Evolutionary conservation across 2,113 vertebrate species (phyloP).

Genomic region (Aptenodytes forsteri): DNA sequence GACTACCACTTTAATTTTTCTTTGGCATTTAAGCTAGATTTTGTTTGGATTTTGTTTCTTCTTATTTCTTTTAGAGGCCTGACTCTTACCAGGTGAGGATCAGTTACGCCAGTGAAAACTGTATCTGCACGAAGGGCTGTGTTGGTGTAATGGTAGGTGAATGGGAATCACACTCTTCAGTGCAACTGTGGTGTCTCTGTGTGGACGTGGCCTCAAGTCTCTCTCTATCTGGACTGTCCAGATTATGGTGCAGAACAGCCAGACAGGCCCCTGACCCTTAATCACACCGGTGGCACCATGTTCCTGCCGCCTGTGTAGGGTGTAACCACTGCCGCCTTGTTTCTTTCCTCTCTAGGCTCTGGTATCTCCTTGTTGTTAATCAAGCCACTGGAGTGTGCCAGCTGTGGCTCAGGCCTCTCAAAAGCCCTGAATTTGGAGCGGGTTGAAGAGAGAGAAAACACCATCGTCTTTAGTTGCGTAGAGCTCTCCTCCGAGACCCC

Average conservation of each 20-base stretch:
- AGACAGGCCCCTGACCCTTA: neutral
- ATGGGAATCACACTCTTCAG: neutral
- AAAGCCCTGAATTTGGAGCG: neutral
- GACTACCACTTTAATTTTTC: neutral
- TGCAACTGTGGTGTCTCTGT: fast-evolving
- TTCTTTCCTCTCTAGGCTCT: neutral
- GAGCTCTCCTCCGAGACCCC: fast-evolving
- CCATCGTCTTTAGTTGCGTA: fast-evolving
- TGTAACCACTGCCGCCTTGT: neutral
- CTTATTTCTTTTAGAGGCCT: neutral
- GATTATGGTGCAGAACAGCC: neutral
- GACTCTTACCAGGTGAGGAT: neutral
- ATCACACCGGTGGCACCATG: fast-evolving
- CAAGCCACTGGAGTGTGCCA: neutral
- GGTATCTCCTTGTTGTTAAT: neutral
- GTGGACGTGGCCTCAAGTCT: neutral
- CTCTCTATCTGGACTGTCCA: neutral
- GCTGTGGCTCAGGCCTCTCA: neutral
- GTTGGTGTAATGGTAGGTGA: neutral
- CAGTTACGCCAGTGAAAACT: neutral
- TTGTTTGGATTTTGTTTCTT: neutral
- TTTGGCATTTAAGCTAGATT: neutral
- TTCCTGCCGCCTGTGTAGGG: neutral
- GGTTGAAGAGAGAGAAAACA: neutral
- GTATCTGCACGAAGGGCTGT: fast-evolving